phyloP scores from a whole-genome alignment of 2,888 invertebrate species.

The Trichogramma dendrolimi region DNA sequence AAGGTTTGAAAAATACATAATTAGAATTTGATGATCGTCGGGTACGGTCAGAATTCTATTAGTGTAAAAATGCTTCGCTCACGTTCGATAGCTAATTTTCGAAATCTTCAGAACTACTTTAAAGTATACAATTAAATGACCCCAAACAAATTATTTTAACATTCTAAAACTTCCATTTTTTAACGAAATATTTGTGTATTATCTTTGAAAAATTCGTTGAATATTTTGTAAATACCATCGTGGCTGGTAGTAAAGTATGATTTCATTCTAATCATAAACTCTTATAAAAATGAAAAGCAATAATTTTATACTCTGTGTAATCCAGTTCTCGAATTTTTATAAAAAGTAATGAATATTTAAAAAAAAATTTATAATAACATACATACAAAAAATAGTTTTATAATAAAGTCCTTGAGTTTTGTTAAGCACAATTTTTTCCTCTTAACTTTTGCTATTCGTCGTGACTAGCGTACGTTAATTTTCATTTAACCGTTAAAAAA shows the following conservation, averaged over 20 bases:
- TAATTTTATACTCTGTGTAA: slow-evolving; percentile 11
- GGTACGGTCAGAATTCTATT: too few species aligned
- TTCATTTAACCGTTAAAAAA: too few species aligned
- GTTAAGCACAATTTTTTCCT: too few species aligned
- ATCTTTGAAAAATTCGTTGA: too few species aligned
- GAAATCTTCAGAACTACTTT: not conserved
- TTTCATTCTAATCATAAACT: slow-evolving; percentile 5
- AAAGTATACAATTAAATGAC: not conserved
- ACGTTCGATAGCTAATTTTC: slow-evolving; percentile 22
- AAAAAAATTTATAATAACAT: not conserved
- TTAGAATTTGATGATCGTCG: too few species aligned
- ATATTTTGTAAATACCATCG: not conserved
- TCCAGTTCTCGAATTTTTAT: not conserved
- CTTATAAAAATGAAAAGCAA: slow-evolving; percentile 11
- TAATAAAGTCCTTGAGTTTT: too few species aligned
- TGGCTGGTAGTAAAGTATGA: slow-evolving; percentile 14
- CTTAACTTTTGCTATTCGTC: too few species aligned
- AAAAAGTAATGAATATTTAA: not conserved
- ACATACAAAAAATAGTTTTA: too few species aligned
- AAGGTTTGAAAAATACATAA: too few species aligned
- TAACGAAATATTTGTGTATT: not conserved
- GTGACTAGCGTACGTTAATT: too few species aligned
- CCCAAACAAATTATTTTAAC: not conserved
- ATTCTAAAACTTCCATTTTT: slow-evolving; percentile 4
- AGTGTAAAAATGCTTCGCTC: slow-evolving; percentile 21